phyloP scores from a whole-genome alignment of 2,797 vertebrate species.

The Eurystomus glaucurus region DNA sequence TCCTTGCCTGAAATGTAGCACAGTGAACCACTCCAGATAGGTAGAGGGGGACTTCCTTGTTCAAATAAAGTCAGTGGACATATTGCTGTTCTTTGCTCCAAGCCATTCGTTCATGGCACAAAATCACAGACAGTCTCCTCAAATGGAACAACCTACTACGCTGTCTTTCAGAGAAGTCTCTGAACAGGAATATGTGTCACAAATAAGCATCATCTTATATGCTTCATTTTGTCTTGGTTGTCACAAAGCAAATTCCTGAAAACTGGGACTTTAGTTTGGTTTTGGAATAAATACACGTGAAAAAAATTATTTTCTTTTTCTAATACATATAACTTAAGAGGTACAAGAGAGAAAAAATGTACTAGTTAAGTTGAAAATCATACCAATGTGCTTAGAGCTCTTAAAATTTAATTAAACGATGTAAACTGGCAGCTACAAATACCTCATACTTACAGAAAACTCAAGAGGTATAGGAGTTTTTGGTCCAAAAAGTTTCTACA shows the following conservation, averaged over 20 bases:
- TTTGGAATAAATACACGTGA: background rate
- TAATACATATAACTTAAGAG: background rate
- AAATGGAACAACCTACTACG: background rate
- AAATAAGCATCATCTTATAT: background rate
- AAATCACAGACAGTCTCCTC: background rate
- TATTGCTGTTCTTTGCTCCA: background rate
- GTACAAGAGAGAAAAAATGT: background rate
- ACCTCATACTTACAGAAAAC: background rate
- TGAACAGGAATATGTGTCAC: background rate
- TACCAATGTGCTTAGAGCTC: background rate
- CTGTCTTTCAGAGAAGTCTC: background rate
- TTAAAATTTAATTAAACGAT: background rate
- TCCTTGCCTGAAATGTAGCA: background rate
- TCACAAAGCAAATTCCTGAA: background rate
- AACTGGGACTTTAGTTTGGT: background rate
- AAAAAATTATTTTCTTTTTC: background rate
- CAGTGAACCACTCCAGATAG: rapidly evolving
- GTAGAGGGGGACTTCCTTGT: background rate
- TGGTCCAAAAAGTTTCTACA: background rate
- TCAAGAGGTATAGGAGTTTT: background rate
- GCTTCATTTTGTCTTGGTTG: background rate
- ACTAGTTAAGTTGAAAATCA: background rate
- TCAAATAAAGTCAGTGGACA: background rate
- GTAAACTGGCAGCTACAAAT: background rate
- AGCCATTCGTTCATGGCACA: background rate